Conservation (phyloP, 2,113 vertebrate species). For the Suncus etruscus region DNA sequence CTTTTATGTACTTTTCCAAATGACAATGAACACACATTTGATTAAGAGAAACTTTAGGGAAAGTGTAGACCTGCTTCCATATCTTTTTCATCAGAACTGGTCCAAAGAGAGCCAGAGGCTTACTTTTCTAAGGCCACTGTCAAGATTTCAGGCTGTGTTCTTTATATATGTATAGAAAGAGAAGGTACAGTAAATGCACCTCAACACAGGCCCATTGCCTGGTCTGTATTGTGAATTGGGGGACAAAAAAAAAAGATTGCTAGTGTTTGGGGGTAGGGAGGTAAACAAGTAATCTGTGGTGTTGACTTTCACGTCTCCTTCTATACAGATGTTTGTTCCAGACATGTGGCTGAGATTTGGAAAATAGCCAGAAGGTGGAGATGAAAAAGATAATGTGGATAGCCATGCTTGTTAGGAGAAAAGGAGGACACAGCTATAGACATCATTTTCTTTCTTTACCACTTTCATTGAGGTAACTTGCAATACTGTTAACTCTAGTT, state of each 20-base stretch:
- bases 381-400: no score
- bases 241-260: neutral
- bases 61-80: neutral
- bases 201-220: no score
- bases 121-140: neutral
- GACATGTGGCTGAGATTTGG: neutral
- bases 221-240: no score
- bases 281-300: neutral
- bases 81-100: neutral
- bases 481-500: no score
- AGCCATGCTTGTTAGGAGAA: no score
- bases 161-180: no score
- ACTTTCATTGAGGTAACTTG: no score
- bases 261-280: neutral
- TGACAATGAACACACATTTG: neutral
- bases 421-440: no score
- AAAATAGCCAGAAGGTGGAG: neutral
- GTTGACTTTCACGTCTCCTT: neutral
- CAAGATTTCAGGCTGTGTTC: no score
- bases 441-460: no score
- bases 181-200: no score
- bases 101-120: neutral
- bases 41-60: neutral
- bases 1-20: constrained; percentile 20
- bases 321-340: neutral